phyloP scores from a whole-genome alignment of 2,113 vertebrate genomes.

The Clarias magur region DNA sequence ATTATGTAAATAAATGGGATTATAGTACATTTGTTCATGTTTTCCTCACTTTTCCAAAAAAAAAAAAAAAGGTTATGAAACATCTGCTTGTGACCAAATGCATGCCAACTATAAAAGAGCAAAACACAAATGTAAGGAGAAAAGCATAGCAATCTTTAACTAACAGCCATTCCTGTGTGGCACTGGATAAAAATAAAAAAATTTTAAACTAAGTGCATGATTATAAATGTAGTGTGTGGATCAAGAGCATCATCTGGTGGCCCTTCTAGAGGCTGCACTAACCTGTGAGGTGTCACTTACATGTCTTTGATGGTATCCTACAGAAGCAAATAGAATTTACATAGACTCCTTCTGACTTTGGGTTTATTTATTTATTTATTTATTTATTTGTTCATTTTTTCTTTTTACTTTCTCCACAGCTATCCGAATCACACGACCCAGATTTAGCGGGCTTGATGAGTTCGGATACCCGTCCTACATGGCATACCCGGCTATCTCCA shows the following conservation, averaged over 20 bases:
- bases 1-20: background rate
- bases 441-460: slow-evolving; percentile 78
- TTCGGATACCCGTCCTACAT: slow-evolving; percentile 83
- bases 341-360: background rate
- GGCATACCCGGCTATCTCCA: slow-evolving; percentile 73
- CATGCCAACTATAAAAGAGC: background rate
- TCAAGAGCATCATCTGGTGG: slow-evolving; percentile 77
- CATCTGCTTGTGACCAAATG: background rate
- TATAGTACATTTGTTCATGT: background rate
- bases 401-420: slow-evolving; percentile 67
- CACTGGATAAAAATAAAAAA: background rate
- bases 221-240: slow-evolving; percentile 38
- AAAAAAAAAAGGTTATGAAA: background rate
- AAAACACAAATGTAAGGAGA: slow-evolving; percentile 10
- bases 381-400: background rate
- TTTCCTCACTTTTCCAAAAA: too few relatives aligned
- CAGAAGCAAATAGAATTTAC: background rate
- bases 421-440: slow-evolving; percentile 77
- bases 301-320: background rate
- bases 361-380: background rate
- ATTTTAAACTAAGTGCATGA: background rate
- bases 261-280: background rate
- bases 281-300: background rate
- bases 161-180: slow-evolving; percentile 7
- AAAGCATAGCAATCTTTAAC: slow-evolving; percentile 21